Conservation (phyloP, 1,140 invertebrate genomes). For the Adelges cooleyi region DNA sequence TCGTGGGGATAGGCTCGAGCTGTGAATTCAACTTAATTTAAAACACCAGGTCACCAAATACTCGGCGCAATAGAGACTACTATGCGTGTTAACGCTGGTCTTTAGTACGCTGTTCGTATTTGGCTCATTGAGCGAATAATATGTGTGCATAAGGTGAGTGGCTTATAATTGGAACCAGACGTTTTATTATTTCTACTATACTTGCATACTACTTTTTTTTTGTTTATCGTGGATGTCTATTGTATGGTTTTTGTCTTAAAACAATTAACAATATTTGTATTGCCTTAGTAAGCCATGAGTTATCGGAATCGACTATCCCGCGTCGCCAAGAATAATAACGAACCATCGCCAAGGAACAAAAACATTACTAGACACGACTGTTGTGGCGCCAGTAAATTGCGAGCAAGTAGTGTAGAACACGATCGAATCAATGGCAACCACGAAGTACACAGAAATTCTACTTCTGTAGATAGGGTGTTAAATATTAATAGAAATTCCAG, state of each 20-base stretch:
- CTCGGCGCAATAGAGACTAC: constrained; percentile 19
- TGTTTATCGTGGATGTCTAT: no score
- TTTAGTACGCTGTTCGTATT: constrained; percentile 15
- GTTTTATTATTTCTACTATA: no score
- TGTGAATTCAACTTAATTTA: constrained; percentile 24
- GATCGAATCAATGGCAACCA: constrained; percentile 24
- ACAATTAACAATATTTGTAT: not conserved
- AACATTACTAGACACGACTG: constrained; percentile 2
- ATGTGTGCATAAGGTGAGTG: constrained; percentile 14
- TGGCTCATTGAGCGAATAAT: constrained; percentile 5
- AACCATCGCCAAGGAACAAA: constrained; percentile 10
- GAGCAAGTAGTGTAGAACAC: constrained; percentile 12
- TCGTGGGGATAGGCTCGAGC: constrained; percentile 25
- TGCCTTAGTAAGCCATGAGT: constrained; percentile 20
- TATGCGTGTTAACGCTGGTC: constrained; percentile 1
- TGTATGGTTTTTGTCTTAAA: not conserved
- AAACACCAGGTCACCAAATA: constrained; percentile 18
- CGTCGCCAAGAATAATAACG: constrained; percentile 7
- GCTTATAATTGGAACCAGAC: no score
- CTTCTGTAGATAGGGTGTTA: constrained; percentile 22
- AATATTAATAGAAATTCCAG: constrained; percentile 13
- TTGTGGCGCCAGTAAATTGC: constrained; percentile 1
- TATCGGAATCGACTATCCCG: constrained; percentile 25
- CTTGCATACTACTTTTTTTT: not conserved
- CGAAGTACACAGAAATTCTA: constrained; percentile 9